phyloP scores from a whole-genome alignment of 1,140 invertebrate species.

The Zaprionus gabonicus region DNA sequence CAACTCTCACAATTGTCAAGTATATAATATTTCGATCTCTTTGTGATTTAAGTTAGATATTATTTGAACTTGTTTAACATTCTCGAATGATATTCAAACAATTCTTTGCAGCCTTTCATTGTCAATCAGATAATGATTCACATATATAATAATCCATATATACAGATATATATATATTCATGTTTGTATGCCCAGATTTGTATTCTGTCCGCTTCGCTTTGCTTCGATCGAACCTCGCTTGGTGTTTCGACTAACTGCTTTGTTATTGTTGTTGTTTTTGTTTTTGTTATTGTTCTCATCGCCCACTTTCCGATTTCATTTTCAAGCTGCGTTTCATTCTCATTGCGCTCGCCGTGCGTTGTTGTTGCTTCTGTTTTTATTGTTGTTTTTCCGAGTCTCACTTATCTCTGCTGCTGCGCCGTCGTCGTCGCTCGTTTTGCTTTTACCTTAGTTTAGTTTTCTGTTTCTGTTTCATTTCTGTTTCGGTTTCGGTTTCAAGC shows the following conservation, averaged over 20 bases:
- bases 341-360: slow-evolving; percentile 44
- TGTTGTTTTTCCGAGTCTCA: slow-evolving; percentile 4
- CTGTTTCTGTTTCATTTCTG: slow-evolving; percentile 13
- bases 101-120: neutral
- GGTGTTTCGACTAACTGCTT: slow-evolving; percentile 12
- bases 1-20: neutral
- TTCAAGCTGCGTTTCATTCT: slow-evolving; percentile 66
- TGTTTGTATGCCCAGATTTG: neutral
- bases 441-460: slow-evolving; percentile 29
- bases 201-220: slow-evolving; percentile 2
- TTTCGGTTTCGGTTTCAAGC: slow-evolving; percentile 15
- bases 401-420: slow-evolving; percentile 10
- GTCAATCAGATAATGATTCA: neutral
- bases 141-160: neutral
- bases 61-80: neutral
- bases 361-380: slow-evolving; percentile 13
- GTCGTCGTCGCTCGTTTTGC: slow-evolving; percentile 9
- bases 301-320: slow-evolving; percentile 47
- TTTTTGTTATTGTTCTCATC: slow-evolving; percentile 28
- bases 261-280: slow-evolving; percentile 23
- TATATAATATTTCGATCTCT: neutral
- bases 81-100: neutral
- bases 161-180: neutral
- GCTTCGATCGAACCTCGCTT: slow-evolving; percentile 28
- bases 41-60: neutral